Conservation (phyloP, 1,140 invertebrate genomes). For the Telenomus remus region DNA sequence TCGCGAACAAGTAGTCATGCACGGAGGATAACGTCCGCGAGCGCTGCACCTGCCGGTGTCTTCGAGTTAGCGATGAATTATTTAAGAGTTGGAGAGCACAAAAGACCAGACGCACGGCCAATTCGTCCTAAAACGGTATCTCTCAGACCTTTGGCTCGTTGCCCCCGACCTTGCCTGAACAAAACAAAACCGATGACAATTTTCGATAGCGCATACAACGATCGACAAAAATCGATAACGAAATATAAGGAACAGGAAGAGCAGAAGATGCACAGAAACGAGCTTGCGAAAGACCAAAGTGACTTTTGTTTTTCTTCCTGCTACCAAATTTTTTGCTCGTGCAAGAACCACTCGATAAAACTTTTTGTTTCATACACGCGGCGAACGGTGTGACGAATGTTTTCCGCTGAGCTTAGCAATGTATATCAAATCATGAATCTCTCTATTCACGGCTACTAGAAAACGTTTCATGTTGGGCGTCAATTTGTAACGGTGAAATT, state of each 20-base stretch:
- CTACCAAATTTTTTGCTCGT: too few relatives aligned
- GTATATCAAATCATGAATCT: too few relatives aligned
- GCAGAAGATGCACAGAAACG: not conserved
- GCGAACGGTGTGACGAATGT: too few relatives aligned
- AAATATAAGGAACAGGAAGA: not conserved
- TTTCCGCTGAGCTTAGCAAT: too few relatives aligned
- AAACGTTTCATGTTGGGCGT: too few relatives aligned
- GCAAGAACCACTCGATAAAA: too few relatives aligned
- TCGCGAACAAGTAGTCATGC: slow-evolving; percentile 46
- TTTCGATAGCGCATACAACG: slow-evolving; percentile 12
- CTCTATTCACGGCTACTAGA: too few relatives aligned
- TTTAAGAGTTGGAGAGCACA: slow-evolving; percentile 45
- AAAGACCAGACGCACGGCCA: slow-evolving; percentile 33
- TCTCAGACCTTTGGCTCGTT: slow-evolving; percentile 45
- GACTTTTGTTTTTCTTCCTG: too few relatives aligned
- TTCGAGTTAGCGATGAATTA: slow-evolving; percentile 47
- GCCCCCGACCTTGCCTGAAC: slow-evolving; percentile 49
- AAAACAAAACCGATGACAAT: slow-evolving; percentile 28
- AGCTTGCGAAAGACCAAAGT: not conserved
- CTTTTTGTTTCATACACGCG: too few relatives aligned
- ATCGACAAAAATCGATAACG: slow-evolving; percentile 22
- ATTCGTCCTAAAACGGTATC: slow-evolving; percentile 53
- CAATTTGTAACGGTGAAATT: too few relatives aligned
- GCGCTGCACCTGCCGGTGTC: slow-evolving; percentile 38
- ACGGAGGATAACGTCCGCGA: slow-evolving; percentile 32